A percentile compares a stretch with the other conserved stretches of the same genome.
phyloP scores from a whole-genome alignment of 2,113 vertebrate genomes.

The Balaenoptera acutorostrata region DNA sequence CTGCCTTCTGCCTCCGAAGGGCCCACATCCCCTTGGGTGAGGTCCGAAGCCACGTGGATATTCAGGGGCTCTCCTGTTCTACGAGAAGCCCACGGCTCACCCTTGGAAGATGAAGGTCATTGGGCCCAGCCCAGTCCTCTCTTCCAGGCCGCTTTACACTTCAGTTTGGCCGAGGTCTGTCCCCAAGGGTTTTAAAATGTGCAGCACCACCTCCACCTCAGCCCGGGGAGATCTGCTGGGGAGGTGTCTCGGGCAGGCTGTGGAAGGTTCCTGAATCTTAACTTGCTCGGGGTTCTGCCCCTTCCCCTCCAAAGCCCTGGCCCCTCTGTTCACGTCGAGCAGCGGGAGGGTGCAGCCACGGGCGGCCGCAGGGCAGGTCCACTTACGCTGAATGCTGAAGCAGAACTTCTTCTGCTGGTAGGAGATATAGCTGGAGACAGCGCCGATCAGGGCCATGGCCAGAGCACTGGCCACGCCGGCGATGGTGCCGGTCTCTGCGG shows the following conservation, averaged over 20 bases:
- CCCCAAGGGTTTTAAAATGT: not conserved
- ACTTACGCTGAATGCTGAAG: constrained; percentile 94
- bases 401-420: constrained; percentile 99
- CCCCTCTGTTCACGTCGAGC: not conserved
- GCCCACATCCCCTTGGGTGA: not conserved
- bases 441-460: constrained; percentile 90
- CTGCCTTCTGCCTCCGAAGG: not conserved
- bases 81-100: not conserved
- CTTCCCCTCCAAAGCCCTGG: not conserved
- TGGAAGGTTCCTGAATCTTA: not conserved
- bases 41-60: not conserved
- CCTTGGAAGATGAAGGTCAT: not conserved
- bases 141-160: not conserved
- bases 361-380: not conserved
- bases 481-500: constrained; percentile 89
- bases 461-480: constrained; percentile 91
- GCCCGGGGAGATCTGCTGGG: not conserved
- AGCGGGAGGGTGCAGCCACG: not conserved
- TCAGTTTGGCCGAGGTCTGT: not conserved
- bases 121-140: not conserved
- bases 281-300: not conserved
- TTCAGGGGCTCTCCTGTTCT: not conserved
- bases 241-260: not conserved
- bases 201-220: not conserved
- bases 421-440: constrained; percentile 93